Conservation (phyloP, 1,140 invertebrate species). For the Zaprionus africanus region DNA sequence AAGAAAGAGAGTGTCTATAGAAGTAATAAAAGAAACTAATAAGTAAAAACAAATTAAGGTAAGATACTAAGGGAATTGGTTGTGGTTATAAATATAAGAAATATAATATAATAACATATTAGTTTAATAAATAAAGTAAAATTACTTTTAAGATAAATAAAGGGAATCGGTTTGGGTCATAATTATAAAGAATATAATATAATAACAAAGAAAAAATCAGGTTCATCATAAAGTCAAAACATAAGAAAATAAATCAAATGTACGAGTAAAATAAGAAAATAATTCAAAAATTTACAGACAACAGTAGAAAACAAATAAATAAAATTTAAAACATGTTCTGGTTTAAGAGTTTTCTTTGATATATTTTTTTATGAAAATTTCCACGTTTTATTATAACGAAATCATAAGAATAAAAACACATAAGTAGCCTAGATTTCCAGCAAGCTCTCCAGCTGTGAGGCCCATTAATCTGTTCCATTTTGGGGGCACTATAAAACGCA, state of each 20-base stretch:
- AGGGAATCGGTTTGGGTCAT: too few species aligned
- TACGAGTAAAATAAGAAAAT: too few species aligned
- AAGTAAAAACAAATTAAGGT: too few species aligned
- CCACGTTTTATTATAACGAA: conserved; percentile 61
- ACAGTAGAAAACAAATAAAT: too few species aligned
- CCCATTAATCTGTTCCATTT: conserved; percentile 34
- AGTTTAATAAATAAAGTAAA: too few species aligned
- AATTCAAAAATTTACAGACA: too few species aligned
- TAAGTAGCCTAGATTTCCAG: background rate
- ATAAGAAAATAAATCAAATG: background rate
- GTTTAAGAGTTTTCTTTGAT: background rate
- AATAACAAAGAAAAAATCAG: background rate
- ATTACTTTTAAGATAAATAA: too few species aligned
- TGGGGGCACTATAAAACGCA: conserved; percentile 70
- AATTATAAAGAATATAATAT: background rate
- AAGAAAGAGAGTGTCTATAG: background rate
- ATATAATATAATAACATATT: background rate
- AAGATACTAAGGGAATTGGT: background rate
- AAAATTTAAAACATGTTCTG: too few species aligned
- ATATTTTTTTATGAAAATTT: conserved; percentile 62
- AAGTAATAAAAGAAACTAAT: background rate
- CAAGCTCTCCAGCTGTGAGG: background rate
- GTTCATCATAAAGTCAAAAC: background rate
- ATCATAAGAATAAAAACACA: conserved; percentile 32
- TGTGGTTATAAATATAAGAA: background rate